A percentile compares a stretch with the other conserved stretches of the same genome.
Evolutionary conservation across 2,888 invertebrate species (phyloP).

Genomic region (Balanococcus diminutus): DNA sequence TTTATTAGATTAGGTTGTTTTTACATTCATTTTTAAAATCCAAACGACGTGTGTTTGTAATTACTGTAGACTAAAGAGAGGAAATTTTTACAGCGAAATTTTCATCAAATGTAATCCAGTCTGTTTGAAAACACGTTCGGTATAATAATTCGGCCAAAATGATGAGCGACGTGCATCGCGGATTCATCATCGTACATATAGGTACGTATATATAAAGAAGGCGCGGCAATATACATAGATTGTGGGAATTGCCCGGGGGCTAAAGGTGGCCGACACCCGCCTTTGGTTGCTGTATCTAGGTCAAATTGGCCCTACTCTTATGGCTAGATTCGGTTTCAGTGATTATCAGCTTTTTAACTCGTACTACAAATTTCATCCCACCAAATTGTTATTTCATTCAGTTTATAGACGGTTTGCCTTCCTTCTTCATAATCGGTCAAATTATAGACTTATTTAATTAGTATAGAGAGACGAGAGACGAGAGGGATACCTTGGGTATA

Average conservation of each 20-base stretch:
- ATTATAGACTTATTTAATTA: conserved; percentile 44
- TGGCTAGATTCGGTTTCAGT: conserved; percentile 51
- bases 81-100: neutral
- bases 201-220: conserved; percentile 38
- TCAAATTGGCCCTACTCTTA: conserved; percentile 52
- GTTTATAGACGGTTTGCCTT: neutral
- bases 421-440: neutral
- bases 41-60: neutral
- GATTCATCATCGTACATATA: conserved; percentile 40
- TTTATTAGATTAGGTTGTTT: neutral
- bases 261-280: conserved; percentile 55
- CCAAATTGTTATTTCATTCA: conserved; percentile 40
- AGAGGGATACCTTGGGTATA: neutral
- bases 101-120: neutral
- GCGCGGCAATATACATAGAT: conserved; percentile 50
- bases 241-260: conserved; percentile 53
- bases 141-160: conserved; percentile 52
- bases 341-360: conserved; percentile 45
- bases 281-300: conserved; percentile 50
- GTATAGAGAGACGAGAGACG: neutral
- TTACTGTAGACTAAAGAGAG: neutral
- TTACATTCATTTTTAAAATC: neutral
- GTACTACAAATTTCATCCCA: conserved; percentile 40
- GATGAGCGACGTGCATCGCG: conserved; percentile 55
- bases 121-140: conserved; percentile 40